Evolutionary conservation across 2,113 vertebrate genomes (phyloP).

Genomic region (Lutjanus erythropterus): DNA sequence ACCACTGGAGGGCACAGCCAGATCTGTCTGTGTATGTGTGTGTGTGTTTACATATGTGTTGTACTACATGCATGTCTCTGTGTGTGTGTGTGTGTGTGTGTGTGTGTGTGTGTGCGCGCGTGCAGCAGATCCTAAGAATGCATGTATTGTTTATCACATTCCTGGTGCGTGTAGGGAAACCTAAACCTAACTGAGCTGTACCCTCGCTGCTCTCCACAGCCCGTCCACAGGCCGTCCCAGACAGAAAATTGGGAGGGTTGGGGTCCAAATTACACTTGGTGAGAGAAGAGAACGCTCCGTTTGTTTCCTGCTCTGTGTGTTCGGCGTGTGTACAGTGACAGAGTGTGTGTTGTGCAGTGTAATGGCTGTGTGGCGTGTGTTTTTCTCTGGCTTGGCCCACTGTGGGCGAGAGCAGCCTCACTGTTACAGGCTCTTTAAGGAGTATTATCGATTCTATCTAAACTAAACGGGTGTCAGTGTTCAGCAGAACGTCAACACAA

Average conservation of each 20-base stretch:
- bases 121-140: constrained; percentile 72
- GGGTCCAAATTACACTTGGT: constrained; percentile 82
- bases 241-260: constrained; percentile 84
- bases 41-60: constrained; percentile 29
- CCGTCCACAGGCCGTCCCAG: constrained; percentile 77
- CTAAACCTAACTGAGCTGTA: constrained; percentile 66
- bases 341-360: constrained; percentile 58
- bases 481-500: constrained; percentile 51
- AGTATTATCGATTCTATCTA: constrained; percentile 78
- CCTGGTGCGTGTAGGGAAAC: constrained; percentile 76
- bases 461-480: constrained; percentile 75
- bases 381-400: constrained; percentile 65
- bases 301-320: constrained; percentile 77
- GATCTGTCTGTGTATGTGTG: constrained; percentile 24
- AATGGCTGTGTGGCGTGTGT: constrained; percentile 49
- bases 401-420: constrained; percentile 36
- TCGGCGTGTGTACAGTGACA: constrained; percentile 62
- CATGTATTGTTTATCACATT: constrained; percentile 80
- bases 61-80: constrained; percentile 13
- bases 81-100: constrained; percentile 25
- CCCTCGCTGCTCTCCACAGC: constrained; percentile 67
- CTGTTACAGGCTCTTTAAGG: constrained; percentile 63
- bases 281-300: constrained; percentile 81
- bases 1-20: constrained; percentile 38
- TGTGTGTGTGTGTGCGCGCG: constrained; percentile 30